phyloP scores from a whole-genome alignment of 2,797 vertebrate genomes.

The Myiothlypis chrysogaster region DNA sequence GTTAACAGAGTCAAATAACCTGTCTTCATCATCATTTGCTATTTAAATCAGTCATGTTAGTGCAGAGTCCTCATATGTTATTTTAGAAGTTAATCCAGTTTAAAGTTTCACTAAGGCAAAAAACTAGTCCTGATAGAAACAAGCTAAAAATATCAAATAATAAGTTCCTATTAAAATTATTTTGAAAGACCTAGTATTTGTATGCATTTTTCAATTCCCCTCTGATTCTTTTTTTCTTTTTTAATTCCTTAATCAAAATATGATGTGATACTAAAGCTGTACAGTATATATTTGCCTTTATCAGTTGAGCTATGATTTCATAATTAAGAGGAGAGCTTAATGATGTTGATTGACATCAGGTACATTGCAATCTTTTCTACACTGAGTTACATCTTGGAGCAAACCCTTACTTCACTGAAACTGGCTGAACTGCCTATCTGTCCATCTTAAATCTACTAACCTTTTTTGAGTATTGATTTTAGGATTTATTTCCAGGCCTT shows the following conservation, averaged over 20 bases:
- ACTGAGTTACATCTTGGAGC: neutral
- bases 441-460: neutral
- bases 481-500: neutral
- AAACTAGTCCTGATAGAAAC: neutral
- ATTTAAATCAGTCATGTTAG: neutral
- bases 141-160: neutral
- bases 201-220: neutral
- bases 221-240: neutral
- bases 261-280: neutral
- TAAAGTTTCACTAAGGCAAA: neutral
- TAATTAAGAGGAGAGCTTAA: neutral
- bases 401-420: neutral
- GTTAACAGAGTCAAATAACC: neutral
- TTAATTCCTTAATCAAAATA: neutral
- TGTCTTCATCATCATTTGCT: neutral
- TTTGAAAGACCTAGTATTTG: neutral
- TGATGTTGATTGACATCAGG: neutral
- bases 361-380: neutral
- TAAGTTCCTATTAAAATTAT: neutral
- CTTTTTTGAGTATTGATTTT: neutral
- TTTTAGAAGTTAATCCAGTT: neutral
- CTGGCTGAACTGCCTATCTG: neutral
- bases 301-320: neutral
- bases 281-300: neutral
- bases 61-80: neutral